phyloP scores from a whole-genome alignment of 2,888 invertebrate genomes.

The Timandra comae region DNA sequence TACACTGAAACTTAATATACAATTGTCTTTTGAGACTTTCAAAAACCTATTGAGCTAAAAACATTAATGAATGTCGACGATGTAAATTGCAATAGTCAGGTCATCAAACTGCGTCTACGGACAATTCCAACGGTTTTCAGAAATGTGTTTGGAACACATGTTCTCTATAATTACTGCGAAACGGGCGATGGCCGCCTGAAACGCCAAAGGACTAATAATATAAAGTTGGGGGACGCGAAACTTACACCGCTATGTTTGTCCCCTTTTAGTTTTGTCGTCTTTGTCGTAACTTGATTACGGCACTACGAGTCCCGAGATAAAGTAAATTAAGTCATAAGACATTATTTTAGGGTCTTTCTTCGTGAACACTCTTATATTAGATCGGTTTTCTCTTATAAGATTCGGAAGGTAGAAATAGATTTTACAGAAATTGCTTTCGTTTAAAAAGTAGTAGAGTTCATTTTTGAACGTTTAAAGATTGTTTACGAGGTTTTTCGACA shows the following conservation, averaged over 20 bases:
- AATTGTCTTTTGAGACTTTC: slow-evolving; percentile 15
- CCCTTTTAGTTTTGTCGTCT: slow-evolving; percentile 26
- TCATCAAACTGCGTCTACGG: slow-evolving; percentile 38
- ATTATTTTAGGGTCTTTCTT: slow-evolving; percentile 1
- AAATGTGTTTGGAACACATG: slow-evolving; percentile 29
- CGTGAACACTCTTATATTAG: background rate
- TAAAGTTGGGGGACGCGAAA: slow-evolving; percentile 25
- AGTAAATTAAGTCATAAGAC: slow-evolving; percentile 11
- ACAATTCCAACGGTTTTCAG: slow-evolving; percentile 25
- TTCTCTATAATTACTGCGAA: slow-evolving; percentile 31
- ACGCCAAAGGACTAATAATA: slow-evolving; percentile 27
- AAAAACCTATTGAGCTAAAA: background rate
- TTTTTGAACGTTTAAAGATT: no score
- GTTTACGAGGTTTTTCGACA: no score
- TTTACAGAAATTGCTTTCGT: no score
- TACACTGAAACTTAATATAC: slow-evolving; percentile 10
- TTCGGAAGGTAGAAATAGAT: no score
- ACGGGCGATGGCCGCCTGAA: slow-evolving; percentile 32
- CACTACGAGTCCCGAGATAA: slow-evolving; percentile 8
- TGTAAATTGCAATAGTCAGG: slow-evolving; percentile 29
- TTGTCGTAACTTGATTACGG: slow-evolving; percentile 26
- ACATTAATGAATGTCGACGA: slow-evolving; percentile 5
- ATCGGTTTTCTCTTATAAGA: background rate
- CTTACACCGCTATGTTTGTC: slow-evolving; percentile 26
- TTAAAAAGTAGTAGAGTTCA: no score